Conservation (phyloP, 1,140 invertebrate species). For the Eumeta japonica region DNA sequence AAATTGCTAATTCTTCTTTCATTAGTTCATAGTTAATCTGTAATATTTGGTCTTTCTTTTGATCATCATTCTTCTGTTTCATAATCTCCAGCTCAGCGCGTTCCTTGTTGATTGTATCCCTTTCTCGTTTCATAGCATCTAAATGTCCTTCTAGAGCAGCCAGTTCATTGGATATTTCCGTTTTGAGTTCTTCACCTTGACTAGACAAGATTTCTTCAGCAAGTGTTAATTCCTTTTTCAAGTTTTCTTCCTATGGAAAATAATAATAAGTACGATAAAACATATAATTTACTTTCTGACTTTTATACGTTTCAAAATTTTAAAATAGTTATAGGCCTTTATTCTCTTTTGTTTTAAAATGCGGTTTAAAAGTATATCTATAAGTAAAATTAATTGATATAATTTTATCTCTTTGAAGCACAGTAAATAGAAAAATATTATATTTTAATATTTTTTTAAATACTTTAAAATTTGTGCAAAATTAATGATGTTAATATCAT, state of each 20-base stretch:
- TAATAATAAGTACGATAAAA: not conserved
- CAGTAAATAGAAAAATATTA: no score
- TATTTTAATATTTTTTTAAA: constrained; percentile 4
- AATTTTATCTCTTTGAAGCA: no score
- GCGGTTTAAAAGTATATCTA: not conserved
- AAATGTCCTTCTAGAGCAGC: constrained; percentile 23
- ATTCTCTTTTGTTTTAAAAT: not conserved
- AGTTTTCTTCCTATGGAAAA: constrained; percentile 27
- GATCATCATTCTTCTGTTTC: constrained; percentile 9
- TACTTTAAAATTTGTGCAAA: not conserved
- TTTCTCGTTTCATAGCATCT: constrained; percentile 28
- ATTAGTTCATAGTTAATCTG: constrained; percentile 22
- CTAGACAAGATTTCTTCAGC: constrained; percentile 27
- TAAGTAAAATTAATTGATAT: no score
- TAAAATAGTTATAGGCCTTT: not conserved
- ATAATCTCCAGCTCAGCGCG: constrained; percentile 25
- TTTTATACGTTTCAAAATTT: not conserved
- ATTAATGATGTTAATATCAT: no score
- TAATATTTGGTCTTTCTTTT: constrained; percentile 18
- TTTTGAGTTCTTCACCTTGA: constrained; percentile 34
- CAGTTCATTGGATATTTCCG: constrained; percentile 37
- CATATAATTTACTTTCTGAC: not conserved
- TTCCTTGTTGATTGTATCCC: constrained; percentile 30
- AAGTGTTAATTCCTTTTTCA: constrained; percentile 29
- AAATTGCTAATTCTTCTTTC: constrained; percentile 23